These are phyloP conservation scores for Caenorhabditis latens DNA, from an alignment of 1,140 invertebrate genomes.

Conservation along the genomic window DNA sequence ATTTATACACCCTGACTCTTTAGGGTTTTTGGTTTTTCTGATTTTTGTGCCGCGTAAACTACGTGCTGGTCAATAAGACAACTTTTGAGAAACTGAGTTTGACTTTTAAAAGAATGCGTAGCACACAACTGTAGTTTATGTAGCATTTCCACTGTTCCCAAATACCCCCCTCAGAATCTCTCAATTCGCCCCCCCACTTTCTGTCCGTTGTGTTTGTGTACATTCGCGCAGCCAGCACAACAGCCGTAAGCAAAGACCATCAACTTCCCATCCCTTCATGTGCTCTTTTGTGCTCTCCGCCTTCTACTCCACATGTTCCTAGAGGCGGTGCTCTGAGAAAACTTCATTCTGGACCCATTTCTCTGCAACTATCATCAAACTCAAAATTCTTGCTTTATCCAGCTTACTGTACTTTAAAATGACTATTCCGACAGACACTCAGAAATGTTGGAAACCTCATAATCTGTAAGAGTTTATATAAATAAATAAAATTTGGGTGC, in stretches of 20 bases:
- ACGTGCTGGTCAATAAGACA: background rate
- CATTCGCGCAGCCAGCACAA: conserved; percentile 51
- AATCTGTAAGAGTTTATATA: conserved; percentile 12
- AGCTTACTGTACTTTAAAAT: conserved; percentile 47
- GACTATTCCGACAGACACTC: conserved; percentile 40
- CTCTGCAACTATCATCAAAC: background rate
- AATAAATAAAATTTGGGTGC: too few relatives aligned
- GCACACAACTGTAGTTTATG: conserved; percentile 4
- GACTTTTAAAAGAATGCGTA: background rate
- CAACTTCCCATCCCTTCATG: conserved; percentile 22
- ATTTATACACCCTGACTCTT: too few relatives aligned
- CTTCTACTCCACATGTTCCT: conserved; percentile 31
- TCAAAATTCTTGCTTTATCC: conserved; percentile 46
- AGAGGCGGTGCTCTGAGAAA: background rate
- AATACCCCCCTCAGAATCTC: conserved; percentile 7
- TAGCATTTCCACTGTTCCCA: background rate
- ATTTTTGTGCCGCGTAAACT: background rate
- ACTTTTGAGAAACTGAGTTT: background rate
- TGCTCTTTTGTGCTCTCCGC: conserved; percentile 44
- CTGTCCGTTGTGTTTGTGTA: conserved; percentile 44
- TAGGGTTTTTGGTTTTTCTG: background rate
- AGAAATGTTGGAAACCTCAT: conserved; percentile 41
- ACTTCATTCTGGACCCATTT: conserved; percentile 17
- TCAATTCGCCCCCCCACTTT: conserved; percentile 24
- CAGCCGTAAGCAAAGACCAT: conserved; percentile 20